These are phyloP conservation scores for Hypothenemus hampei DNA, from an alignment of 1,140 invertebrate genomes.

Conservation along the genomic window DNA sequence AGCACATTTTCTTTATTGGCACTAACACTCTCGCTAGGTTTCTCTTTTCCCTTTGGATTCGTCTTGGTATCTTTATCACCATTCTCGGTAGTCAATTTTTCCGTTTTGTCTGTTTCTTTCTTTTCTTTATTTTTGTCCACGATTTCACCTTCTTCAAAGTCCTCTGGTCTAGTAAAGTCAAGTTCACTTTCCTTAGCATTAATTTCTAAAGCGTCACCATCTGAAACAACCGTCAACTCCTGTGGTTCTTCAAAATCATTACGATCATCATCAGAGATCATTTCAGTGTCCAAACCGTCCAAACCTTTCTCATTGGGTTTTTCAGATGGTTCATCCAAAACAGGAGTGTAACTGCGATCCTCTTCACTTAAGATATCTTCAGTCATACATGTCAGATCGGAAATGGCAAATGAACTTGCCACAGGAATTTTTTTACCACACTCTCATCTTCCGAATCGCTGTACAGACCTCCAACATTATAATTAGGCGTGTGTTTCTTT, in stretches of 20 bases:
- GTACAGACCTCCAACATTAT: constrained; percentile 32
- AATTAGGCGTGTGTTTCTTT: background rate
- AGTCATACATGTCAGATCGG: constrained; percentile 50
- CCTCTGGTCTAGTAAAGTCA: constrained; percentile 41
- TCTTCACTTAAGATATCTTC: constrained; percentile 56
- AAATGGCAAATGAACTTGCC: constrained; percentile 32
- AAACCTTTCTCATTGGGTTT: constrained; percentile 45
- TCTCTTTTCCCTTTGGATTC: constrained; percentile 44
- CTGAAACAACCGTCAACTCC: constrained; percentile 42
- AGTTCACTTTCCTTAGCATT: constrained; percentile 45
- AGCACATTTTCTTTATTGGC: constrained; percentile 42
- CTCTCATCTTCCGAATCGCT: constrained; percentile 43
- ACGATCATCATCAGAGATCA: constrained; percentile 62
- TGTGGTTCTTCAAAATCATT: constrained; percentile 54
- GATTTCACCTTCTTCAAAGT: constrained; percentile 53
- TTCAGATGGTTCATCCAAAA: constrained; percentile 52
- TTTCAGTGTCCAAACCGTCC: constrained; percentile 62
- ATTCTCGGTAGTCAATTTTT: constrained; percentile 34
- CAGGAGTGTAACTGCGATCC: constrained; percentile 62
- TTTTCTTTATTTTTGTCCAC: constrained; percentile 54
- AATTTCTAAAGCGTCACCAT: constrained; percentile 44
- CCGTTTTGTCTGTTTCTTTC: constrained; percentile 21
- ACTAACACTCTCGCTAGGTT: constrained; percentile 39
- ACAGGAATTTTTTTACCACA: constrained; percentile 37
- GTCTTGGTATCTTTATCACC: constrained; percentile 48